phyloP scores from a whole-genome alignment of 37 sponge, comb jelly and placozoan genomes.

The Ianthella basta region DNA sequence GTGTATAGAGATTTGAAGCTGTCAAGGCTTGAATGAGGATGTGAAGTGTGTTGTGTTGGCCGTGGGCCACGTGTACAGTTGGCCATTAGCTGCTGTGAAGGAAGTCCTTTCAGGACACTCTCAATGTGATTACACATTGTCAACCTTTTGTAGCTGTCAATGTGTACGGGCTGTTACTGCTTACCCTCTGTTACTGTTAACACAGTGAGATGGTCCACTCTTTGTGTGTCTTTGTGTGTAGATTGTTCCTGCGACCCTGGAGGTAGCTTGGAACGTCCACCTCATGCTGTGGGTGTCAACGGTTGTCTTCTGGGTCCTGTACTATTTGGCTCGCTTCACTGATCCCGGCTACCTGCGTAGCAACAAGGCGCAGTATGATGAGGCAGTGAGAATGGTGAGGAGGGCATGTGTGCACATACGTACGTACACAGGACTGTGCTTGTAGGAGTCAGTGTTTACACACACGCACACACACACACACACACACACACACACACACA shows the following conservation, averaged over 20 bases:
- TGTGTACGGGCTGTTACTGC: slow-evolving; percentile 2
- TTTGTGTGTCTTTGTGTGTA: slow-evolving; percentile 19
- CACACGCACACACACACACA: too few relatives aligned
- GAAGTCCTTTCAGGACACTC: too few relatives aligned
- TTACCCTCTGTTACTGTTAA: neutral
- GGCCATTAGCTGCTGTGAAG: too few relatives aligned
- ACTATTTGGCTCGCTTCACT: slow-evolving; percentile 47
- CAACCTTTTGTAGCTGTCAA: too few relatives aligned
- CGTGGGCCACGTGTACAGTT: too few relatives aligned
- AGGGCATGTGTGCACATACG: neutral
- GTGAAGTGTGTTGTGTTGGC: too few relatives aligned
- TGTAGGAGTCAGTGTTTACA: too few relatives aligned
- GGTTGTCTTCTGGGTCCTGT: slow-evolving; percentile 78
- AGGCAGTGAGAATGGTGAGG: slow-evolving; percentile 74
- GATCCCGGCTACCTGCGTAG: slow-evolving; percentile 77
- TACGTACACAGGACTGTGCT: neutral
- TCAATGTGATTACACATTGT: too few relatives aligned
- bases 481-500: too few relatives aligned
- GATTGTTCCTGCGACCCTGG: slow-evolving; percentile 70
- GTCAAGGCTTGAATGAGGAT: too few relatives aligned
- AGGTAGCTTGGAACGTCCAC: slow-evolving; percentile 48
- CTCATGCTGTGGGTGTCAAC: slow-evolving; percentile 55
- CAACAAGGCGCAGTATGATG: slow-evolving; percentile 73
- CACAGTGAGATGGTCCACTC: neutral
- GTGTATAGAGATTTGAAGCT: too few relatives aligned